Evolutionary conservation across 2,797 vertebrate species (phyloP).

Genomic region (Hoplostethus atlanticus): DNA sequence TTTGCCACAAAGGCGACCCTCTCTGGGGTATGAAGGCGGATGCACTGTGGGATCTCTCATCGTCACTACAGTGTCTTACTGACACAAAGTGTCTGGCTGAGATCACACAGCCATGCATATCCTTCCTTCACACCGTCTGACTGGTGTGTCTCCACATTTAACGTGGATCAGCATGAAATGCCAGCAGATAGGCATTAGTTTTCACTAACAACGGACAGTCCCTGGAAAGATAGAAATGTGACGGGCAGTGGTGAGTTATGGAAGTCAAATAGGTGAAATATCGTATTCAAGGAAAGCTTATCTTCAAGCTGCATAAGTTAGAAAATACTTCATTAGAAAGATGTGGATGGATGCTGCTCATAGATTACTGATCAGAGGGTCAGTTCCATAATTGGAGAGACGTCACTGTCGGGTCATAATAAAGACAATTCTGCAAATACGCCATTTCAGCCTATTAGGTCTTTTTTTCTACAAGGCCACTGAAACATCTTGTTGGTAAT

Average conservation of each 20-base stretch:
- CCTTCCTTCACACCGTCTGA: conserved; percentile 8
- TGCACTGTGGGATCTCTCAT: conserved; percentile 23
- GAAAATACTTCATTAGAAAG: background rate
- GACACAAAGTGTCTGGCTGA: conserved; percentile 19
- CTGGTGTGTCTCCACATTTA: conserved; percentile 1
- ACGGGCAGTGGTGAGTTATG: background rate
- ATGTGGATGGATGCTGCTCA: background rate
- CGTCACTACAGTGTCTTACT: conserved; percentile 1
- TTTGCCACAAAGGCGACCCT: conserved; percentile 11
- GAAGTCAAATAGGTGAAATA: background rate
- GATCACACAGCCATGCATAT: conserved; percentile 8
- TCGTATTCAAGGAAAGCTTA: background rate
- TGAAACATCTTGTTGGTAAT: too few species aligned
- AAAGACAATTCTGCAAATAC: too few species aligned
- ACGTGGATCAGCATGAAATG: background rate
- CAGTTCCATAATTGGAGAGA: too few species aligned
- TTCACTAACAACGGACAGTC: background rate
- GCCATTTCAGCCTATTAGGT: too few species aligned
- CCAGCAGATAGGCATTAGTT: background rate
- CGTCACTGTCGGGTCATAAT: too few species aligned
- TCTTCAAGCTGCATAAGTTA: background rate
- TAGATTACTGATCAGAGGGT: background rate
- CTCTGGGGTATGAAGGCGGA: conserved; percentile 2
- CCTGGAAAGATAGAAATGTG: background rate
- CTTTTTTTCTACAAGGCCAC: too few species aligned